These are phyloP conservation scores for Oscheius sp. DNA, from an alignment of 2,888 invertebrate species.

Conservation along the genomic window DNA sequence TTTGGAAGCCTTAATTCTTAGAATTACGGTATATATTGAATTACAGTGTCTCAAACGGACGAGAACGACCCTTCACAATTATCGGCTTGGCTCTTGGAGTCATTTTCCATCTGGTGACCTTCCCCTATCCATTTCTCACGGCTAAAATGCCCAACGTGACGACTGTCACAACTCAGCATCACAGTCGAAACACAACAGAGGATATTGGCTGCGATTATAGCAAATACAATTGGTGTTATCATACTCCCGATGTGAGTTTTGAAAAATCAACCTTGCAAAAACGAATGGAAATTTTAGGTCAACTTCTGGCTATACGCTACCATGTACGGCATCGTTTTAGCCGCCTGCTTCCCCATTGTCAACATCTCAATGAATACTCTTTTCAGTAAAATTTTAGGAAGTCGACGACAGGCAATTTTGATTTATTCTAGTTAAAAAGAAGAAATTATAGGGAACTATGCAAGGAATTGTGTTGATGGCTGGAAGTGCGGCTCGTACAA, in stretches of 20 bases:
- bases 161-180: background rate
- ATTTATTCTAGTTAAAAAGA: background rate
- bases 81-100: conserved; percentile 42
- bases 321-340: conserved; percentile 46
- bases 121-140: conserved; percentile 43
- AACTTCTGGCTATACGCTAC: conserved; percentile 49
- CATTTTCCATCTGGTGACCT: conserved; percentile 49
- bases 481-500: conserved; percentile 44
- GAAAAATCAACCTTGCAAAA: background rate
- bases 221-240: conserved; percentile 40
- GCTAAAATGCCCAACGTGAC: background rate
- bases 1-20: too few relatives aligned
- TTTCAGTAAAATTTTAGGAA: conserved; percentile 50
- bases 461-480: conserved; percentile 52
- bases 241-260: conserved; percentile 35
- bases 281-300: conserved; percentile 26
- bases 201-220: conserved; percentile 41
- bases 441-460: conserved; percentile 47
- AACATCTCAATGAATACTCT: conserved; percentile 53
- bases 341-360: conserved; percentile 51
- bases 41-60: conserved; percentile 43
- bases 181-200: conserved; percentile 28
- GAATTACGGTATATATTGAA: too few relatives aligned
- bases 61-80: conserved; percentile 48
- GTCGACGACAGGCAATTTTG: conserved; percentile 38